Percentiles rank a stretch among this genome's conserved stretches.
These are phyloP conservation scores for Synergus gifuensis DNA, from an alignment of 2,888 invertebrate genomes.

Conservation along the genomic window DNA sequence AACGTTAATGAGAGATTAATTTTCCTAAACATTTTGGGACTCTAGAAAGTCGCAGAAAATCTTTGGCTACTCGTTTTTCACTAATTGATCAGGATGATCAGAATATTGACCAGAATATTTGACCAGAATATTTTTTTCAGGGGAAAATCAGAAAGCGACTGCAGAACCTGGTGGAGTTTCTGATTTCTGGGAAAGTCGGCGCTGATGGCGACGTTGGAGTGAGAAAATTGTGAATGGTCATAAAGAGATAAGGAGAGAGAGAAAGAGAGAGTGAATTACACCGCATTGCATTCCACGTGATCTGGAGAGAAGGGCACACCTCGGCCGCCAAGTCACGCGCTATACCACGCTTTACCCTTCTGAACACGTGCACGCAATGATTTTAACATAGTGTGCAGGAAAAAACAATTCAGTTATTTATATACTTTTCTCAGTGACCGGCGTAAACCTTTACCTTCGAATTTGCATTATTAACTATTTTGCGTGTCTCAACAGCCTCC, in stretches of 20 bases:
- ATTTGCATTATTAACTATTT: neutral
- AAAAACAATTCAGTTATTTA: constrained; percentile 52
- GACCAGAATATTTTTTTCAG: constrained; percentile 7
- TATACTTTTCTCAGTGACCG: constrained; percentile 42
- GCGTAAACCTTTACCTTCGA: constrained; percentile 33
- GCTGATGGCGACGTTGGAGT: neutral
- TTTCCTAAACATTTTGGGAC: too few species aligned
- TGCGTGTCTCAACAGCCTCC: neutral
- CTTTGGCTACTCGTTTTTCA: too few species aligned
- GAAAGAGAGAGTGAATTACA: constrained; percentile 19
- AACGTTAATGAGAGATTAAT: too few species aligned
- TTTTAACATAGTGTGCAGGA: constrained; percentile 32
- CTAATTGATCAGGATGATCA: neutral
- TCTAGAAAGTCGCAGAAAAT: too few species aligned
- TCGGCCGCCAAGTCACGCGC: constrained; percentile 72
- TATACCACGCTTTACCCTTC: constrained; percentile 69
- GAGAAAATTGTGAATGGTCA: neutral
- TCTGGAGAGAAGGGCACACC: constrained; percentile 71
- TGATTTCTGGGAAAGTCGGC: constrained; percentile 21
- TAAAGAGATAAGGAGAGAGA: constrained; percentile 39
- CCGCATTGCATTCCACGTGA: constrained; percentile 76
- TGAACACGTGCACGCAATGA: constrained; percentile 53
- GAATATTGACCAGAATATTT: neutral
- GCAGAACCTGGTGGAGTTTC: constrained; percentile 12
- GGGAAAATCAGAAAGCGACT: constrained; percentile 32